Percentiles rank a stretch among this genome's conserved stretches.
phyloP scores from a whole-genome alignment of 2,888 invertebrate species.

The Oasisia sp. region DNA sequence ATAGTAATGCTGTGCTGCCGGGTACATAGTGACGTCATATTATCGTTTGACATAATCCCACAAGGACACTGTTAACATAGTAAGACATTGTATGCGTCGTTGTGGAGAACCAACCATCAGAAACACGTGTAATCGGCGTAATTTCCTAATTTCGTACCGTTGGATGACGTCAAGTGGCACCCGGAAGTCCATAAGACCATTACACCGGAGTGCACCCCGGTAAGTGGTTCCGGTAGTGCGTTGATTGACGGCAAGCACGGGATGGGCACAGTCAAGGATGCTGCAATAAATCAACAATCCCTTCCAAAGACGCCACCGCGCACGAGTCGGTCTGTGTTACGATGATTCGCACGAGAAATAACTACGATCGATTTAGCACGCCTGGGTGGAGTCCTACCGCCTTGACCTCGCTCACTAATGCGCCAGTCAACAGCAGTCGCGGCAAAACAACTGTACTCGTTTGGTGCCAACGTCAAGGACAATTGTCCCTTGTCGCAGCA shows the following conservation, averaged over 20 bases:
- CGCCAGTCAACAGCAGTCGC: neutral
- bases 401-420: neutral
- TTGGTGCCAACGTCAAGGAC: neutral
- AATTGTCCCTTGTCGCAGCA: neutral
- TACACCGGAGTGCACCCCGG: neutral
- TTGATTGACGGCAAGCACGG: neutral
- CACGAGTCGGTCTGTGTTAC: neutral
- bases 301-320: neutral
- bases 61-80: neutral
- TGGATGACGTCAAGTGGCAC: conserved; percentile 1
- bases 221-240: neutral
- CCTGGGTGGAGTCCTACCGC: neutral
- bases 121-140: neutral
- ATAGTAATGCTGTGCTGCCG: neutral
- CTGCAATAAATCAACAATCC: neutral
- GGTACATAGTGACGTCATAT: too few species aligned
- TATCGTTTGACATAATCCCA: neutral
- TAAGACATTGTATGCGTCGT: neutral
- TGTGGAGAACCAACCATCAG: neutral
- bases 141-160: neutral
- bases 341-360: neutral
- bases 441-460: too few species aligned
- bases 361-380: neutral
- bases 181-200: neutral
- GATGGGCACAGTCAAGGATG: neutral